phyloP scores from a whole-genome alignment of 2,797 vertebrate species.

The Iguana delicatissima region DNA sequence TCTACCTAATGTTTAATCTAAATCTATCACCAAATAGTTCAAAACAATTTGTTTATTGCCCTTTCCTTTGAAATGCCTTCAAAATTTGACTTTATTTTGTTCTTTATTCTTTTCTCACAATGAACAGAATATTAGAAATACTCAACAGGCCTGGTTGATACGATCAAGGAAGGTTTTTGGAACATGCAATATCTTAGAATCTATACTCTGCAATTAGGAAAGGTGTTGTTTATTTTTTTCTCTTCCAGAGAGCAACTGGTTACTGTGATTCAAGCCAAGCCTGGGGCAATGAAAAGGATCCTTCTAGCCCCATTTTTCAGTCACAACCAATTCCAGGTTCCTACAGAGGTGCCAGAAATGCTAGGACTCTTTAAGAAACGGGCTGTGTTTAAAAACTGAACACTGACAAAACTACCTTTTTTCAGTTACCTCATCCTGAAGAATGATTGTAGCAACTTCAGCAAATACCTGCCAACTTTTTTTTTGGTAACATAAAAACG shows the following conservation, averaged over 20 bases:
- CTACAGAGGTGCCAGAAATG: slow-evolving; percentile 19
- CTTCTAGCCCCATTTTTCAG: background rate
- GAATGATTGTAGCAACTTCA: slow-evolving; percentile 52
- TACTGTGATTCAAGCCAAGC: background rate
- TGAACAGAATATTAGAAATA: background rate
- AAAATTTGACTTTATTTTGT: background rate
- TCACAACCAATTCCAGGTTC: slow-evolving; percentile 3
- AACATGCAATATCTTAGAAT: background rate
- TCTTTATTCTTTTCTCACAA: background rate
- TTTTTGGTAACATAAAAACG: slow-evolving; percentile 23
- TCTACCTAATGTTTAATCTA: background rate
- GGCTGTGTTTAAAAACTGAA: slow-evolving; percentile 5
- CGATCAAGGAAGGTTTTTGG: background rate
- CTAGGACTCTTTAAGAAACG: slow-evolving; percentile 9
- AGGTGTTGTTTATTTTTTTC: background rate
- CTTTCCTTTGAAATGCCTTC: background rate
- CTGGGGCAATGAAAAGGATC: background rate
- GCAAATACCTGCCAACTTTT: slow-evolving; percentile 14
- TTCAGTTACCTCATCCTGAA: slow-evolving; percentile 32
- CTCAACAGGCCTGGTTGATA: background rate
- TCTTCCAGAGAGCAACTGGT: background rate
- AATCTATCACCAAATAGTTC: background rate
- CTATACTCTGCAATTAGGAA: background rate
- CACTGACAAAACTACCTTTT: slow-evolving; percentile 22
- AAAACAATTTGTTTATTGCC: background rate